Percentiles rank a stretch among this genome's conserved stretches.
Conservation (phyloP, 2,797 vertebrate genomes). For the Enteromius viviparus region DNA sequence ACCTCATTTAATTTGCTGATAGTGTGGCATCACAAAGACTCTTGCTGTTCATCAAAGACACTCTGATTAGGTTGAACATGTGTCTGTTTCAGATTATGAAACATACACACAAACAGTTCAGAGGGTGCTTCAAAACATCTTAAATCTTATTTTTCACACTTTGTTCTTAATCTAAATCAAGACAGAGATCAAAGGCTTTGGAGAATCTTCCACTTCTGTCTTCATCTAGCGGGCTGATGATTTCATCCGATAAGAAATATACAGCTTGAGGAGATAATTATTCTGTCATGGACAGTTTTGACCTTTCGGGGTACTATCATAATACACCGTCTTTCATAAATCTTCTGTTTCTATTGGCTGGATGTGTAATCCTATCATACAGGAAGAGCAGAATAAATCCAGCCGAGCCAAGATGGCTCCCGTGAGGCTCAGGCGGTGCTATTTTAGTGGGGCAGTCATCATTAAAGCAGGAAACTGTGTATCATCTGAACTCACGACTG, state of each 20-base stretch:
- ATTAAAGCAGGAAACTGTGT: constrained; percentile 50
- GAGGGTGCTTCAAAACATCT: constrained; percentile 24
- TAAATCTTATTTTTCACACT: constrained; percentile 20
- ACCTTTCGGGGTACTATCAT: neutral
- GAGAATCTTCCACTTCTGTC: neutral
- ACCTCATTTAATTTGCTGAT: neutral
- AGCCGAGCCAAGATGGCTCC: constrained; percentile 29
- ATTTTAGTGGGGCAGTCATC: constrained; percentile 26
- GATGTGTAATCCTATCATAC: constrained; percentile 20
- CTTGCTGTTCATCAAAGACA: constrained; percentile 36
- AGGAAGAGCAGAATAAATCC: neutral
- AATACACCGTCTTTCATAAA: neutral
- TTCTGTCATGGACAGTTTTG: constrained; percentile 7
- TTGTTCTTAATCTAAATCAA: constrained; percentile 25
- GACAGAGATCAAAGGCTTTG: constrained; percentile 27
- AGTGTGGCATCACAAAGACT: constrained; percentile 11
- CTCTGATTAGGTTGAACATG: constrained; percentile 30
- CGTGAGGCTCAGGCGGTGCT: constrained; percentile 13
- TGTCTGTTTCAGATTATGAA: constrained; percentile 34
- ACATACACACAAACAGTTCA: constrained; percentile 20
- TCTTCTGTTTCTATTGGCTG: constrained; percentile 13
- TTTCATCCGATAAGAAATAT: neutral
- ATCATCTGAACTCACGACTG: constrained; percentile 36
- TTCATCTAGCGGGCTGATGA: neutral
- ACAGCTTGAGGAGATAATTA: neutral